Base-by-base conservation (phyloP, 2,113 vertebrate species). In the Trinectes maculatus region DNA sequence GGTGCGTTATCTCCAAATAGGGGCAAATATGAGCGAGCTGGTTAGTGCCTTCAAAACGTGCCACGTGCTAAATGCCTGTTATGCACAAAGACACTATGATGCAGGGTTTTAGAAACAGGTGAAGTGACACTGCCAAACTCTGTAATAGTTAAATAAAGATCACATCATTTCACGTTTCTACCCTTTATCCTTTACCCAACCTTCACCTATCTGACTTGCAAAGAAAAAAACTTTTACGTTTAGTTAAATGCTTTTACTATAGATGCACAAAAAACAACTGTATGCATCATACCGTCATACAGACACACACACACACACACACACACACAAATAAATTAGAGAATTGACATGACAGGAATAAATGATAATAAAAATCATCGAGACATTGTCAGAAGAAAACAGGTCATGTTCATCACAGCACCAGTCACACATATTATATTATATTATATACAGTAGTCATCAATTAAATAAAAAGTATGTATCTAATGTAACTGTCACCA, bases 1-100 rank as follows among this genome's bases (percentile, higher is more conserved):
- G 25, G 43, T 40, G 57, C 55, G 40, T 42, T 39, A 80, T 72
- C 80, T 89, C 89, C 87, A 89, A 89, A 90, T 91, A 89, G 85
- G 89, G 89, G 79, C 83, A 89, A 89, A 84, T 72, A 85, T 83
- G 84, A 85, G 77, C 24, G 65, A 54, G 80, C 59, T 44, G 43
- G 60, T 85, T 85, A 76, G 81, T 72, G 72, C 51, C 69, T 68
- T 53, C 39, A 66, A 77, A 85, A 76, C 22, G 48, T 61, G 19
- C 57, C 58, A 11, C 15, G 54, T 26, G 78, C 44, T 54, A 4
- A 19, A 11, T 8, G 6, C 43, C 40, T 8, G 19, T n/a, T n/a
- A n/a, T n/a, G n/a, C n/a, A n/a, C n/a, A n/a, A n/a, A n/a, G n/a
- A n/a, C n/a, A n/a, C n/a, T n/a, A n/a, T n/a, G n/a, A n/a, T n/a